A percentile compares a stretch with the other conserved stretches of the same genome.
Evolutionary conservation across 1,140 invertebrate genomes (phyloP).

Genomic region (Papilio aristodemus): DNA sequence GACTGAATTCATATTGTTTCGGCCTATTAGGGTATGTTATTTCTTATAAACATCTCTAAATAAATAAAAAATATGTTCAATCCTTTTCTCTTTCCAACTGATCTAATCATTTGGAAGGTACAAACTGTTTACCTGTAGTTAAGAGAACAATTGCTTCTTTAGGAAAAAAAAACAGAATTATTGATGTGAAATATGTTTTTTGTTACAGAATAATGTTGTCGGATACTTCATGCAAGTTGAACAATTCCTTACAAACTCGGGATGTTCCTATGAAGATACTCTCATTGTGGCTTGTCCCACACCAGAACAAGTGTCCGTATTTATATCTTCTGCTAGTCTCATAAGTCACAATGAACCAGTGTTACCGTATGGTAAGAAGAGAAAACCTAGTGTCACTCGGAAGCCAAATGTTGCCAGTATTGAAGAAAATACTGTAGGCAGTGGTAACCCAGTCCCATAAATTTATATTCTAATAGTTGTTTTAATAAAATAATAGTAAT

Average conservation of each 20-base stretch:
- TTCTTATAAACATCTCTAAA: no score
- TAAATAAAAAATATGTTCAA: background rate
- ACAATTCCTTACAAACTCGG: slow-evolving; percentile 86
- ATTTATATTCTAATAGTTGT: background rate
- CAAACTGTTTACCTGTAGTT: no score
- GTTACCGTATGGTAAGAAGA: slow-evolving; percentile 71
- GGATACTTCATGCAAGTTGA: slow-evolving; percentile 91
- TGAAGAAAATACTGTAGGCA: slow-evolving; percentile 39
- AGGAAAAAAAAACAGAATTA: background rate
- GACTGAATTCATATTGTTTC: slow-evolving; percentile 97
- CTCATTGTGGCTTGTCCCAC: slow-evolving; percentile 93
- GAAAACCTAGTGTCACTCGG: slow-evolving; percentile 56
- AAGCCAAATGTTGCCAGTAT: slow-evolving; percentile 67
- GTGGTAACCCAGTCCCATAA: slow-evolving; percentile 21
- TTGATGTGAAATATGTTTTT: slow-evolving; percentile 3
- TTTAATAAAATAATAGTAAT: slow-evolving; percentile 17
- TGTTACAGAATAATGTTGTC: slow-evolving; percentile 91
- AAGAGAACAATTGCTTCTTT: no score
- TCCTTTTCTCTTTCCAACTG: background rate
- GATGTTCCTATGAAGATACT: slow-evolving; percentile 90
- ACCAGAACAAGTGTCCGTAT: slow-evolving; percentile 94
- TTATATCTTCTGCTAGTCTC: slow-evolving; percentile 88
- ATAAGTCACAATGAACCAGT: slow-evolving; percentile 75
- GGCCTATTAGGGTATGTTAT: slow-evolving; percentile 90
- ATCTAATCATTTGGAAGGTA: no score